Conservation (phyloP, 2,888 invertebrate species). For the Cheiracanthium punctorium region DNA sequence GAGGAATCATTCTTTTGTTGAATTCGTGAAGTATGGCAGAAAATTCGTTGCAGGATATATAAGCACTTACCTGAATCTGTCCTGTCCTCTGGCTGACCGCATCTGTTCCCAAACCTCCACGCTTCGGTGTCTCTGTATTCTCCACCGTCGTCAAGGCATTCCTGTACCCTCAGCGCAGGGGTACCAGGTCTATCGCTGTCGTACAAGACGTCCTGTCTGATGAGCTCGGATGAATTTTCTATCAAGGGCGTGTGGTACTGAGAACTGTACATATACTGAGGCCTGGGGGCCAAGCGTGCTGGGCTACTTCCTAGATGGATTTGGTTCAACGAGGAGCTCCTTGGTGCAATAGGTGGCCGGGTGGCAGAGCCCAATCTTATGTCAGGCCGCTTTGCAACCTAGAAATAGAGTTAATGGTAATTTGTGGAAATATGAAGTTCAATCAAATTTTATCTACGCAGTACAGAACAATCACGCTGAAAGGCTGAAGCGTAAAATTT, state of each 20-base stretch:
- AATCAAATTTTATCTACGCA: too few relatives aligned
- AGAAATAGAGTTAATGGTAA: neutral
- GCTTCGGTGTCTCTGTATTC: conserved; percentile 23
- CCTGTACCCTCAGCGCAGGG: conserved; percentile 22
- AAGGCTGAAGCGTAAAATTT: too few relatives aligned
- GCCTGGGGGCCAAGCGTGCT: conserved; percentile 9
- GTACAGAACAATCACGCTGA: too few relatives aligned
- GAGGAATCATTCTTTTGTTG: too few relatives aligned
- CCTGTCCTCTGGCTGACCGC: conserved; percentile 24
- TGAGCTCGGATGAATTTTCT: conserved; percentile 9
- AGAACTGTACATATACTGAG: conserved; percentile 43
- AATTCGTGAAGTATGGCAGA: too few relatives aligned
- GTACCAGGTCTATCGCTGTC: conserved; percentile 53
- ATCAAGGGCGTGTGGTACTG: conserved; percentile 27
- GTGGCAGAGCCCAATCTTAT: conserved; percentile 5
- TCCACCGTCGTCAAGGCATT: conserved; percentile 5
- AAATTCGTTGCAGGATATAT: too few relatives aligned
- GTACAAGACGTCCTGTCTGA: conserved; percentile 16
- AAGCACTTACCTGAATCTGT: conserved; percentile 27
- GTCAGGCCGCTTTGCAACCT: conserved; percentile 60
- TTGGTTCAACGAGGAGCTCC: conserved; percentile 16
- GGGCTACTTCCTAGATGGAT: conserved; percentile 25
- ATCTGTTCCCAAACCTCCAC: neutral
- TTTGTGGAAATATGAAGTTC: too few relatives aligned
- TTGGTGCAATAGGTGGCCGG: neutral